These are phyloP conservation scores for Phlogophora meticulosa DNA, from an alignment of 2,888 invertebrate genomes.

Conservation along the genomic window DNA sequence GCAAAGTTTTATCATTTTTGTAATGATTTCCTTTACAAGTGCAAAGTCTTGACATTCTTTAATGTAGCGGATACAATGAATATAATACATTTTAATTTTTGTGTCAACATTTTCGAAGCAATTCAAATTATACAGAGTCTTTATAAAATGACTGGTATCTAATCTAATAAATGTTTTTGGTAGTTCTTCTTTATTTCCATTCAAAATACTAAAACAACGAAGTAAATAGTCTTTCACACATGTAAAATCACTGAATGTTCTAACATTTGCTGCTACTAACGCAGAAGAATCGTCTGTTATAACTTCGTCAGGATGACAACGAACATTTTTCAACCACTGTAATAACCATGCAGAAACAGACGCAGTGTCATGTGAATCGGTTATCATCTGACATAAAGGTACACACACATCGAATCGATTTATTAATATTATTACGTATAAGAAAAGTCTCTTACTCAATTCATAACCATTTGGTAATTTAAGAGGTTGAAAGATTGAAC, in stretches of 20 bases:
- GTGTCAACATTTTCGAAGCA: slow-evolving; percentile 16
- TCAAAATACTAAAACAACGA: slow-evolving; percentile 17
- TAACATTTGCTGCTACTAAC: slow-evolving; percentile 16
- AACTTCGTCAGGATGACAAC: slow-evolving; percentile 21
- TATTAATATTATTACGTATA: slow-evolving; percentile 15
- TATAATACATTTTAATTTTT: slow-evolving; percentile 13
- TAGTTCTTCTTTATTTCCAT: slow-evolving; percentile 20
- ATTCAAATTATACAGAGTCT: slow-evolving; percentile 11
- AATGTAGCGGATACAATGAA: slow-evolving; percentile 13
- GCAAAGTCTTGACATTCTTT: slow-evolving; percentile 14
- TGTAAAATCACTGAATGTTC: slow-evolving; percentile 14
- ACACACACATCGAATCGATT: slow-evolving; percentile 13
- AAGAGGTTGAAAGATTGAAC: slow-evolving; percentile 7
- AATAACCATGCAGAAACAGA: slow-evolving; percentile 12
- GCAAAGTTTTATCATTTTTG: slow-evolving; percentile 14
- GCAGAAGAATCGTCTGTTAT: slow-evolving; percentile 15
- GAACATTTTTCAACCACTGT: slow-evolving; percentile 11
- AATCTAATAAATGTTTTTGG: slow-evolving; percentile 12
- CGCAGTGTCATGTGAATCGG: slow-evolving; percentile 14
- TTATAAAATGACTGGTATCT: slow-evolving; percentile 9
- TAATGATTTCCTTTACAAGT: slow-evolving; percentile 11
- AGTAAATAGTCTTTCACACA: slow-evolving; percentile 14
- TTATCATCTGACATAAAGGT: slow-evolving; percentile 13
- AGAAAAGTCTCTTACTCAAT: slow-evolving; percentile 13
- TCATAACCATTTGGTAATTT: slow-evolving; percentile 12